A percentile compares a stretch with the other conserved stretches of the same genome.
phyloP scores from a whole-genome alignment of 2,113 vertebrate genomes.

The Pogona vitticeps region DNA sequence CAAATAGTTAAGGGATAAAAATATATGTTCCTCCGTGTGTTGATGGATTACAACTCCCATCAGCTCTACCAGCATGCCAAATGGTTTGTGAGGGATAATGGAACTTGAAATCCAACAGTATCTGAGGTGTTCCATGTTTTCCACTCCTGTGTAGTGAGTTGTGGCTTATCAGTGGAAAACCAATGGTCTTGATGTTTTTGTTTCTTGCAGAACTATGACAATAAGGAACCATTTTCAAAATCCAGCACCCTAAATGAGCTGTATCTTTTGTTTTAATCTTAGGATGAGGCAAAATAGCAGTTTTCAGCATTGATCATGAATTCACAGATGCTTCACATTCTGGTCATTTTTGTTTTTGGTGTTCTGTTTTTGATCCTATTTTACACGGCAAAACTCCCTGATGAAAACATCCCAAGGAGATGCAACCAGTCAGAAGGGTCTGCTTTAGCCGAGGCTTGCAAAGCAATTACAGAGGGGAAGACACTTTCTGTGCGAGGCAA shows the following conservation, averaged over 20 bases:
- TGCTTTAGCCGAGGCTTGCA: constrained; percentile 62
- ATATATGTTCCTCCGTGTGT: not conserved
- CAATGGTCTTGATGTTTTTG: not conserved
- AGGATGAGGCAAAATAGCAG: not conserved
- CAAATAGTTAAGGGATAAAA: not conserved
- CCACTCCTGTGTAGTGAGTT: not conserved
- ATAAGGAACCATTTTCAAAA: not conserved
- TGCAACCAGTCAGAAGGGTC: constrained; percentile 18
- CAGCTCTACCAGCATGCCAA: not conserved
- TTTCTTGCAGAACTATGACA: not conserved
- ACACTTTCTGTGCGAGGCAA: constrained; percentile 54
- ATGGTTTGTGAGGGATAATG: not conserved
- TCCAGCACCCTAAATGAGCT: not conserved
- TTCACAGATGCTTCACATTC: constrained; percentile 36
- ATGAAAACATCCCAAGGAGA: constrained; percentile 28
- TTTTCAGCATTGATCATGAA: constrained; percentile 40
- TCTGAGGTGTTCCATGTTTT: not conserved
- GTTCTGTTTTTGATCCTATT: constrained; percentile 54
- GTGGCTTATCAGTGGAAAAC: not conserved
- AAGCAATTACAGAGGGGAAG: constrained; percentile 51
- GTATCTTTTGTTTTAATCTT: not conserved
- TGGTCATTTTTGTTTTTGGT: constrained; percentile 28
- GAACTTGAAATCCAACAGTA: not conserved
- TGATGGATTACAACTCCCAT: not conserved
- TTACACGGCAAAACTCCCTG: constrained; percentile 8